Percentiles rank a stretch among this genome's conserved stretches.
Conservation (phyloP, 2,797 vertebrate genomes). For the Channa striata region DNA sequence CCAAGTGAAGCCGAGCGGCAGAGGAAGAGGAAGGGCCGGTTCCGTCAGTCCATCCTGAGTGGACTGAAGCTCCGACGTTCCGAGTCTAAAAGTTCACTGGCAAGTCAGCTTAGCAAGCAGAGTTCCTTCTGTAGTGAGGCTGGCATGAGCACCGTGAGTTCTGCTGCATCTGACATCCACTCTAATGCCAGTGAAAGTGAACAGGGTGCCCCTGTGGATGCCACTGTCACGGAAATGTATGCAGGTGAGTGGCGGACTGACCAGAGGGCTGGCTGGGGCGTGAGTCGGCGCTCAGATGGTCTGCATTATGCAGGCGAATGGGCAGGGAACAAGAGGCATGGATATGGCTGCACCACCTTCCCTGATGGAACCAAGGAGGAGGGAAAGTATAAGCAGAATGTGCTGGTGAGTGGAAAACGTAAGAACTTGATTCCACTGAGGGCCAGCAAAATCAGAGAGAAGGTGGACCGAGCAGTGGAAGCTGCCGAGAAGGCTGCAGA, state of each 20-base stretch:
- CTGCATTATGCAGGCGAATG: constrained; percentile 96
- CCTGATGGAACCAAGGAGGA: constrained; percentile 97
- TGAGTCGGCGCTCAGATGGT: constrained; percentile 94
- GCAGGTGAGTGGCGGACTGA: constrained; percentile 96
- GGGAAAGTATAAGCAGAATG: constrained; percentile 98
- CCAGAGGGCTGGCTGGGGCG: constrained; percentile 93
- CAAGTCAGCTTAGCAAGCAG: constrained; percentile 98
- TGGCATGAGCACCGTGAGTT: constrained; percentile 97
- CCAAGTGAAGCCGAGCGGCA: constrained; percentile 93
- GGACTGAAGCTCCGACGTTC: constrained; percentile 96
- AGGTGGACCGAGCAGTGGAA: constrained; percentile 95
- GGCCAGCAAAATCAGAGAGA: constrained; percentile 97
- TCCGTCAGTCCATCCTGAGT: constrained; percentile 96
- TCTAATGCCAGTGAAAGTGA: constrained; percentile 96
- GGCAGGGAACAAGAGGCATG: constrained; percentile 94
- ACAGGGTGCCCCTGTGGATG: constrained; percentile 91
- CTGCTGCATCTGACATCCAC: constrained; percentile 95
- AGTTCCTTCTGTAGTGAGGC: constrained; percentile 99
- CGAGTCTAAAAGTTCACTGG: constrained; percentile 97
- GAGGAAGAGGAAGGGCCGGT: constrained; percentile 94
- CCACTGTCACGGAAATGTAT: constrained; percentile 96
- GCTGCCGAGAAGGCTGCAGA: constrained; percentile 92
- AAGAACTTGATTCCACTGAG: constrained; percentile 98
- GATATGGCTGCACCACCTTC: constrained; percentile 98
- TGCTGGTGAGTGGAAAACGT: constrained; percentile 95